phyloP scores from a whole-genome alignment of 2,797 vertebrate genomes.

The Podarcis lilfordi region DNA sequence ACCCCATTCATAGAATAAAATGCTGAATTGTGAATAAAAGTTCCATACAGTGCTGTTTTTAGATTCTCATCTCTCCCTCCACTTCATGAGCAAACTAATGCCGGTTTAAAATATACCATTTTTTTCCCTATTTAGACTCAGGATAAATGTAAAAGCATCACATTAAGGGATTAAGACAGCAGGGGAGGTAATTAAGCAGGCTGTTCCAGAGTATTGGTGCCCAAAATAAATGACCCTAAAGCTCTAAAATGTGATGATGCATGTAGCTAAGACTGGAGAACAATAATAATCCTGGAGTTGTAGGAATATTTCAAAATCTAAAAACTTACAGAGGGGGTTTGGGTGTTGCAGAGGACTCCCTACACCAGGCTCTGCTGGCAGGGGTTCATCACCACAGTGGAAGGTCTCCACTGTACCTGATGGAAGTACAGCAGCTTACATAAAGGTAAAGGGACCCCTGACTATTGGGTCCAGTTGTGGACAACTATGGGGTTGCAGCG shows the following conservation, averaged over 20 bases:
- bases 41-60: not conserved
- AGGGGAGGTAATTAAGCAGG: not conserved
- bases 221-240: not conserved
- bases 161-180: constrained; percentile 5
- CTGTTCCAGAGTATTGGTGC: not conserved
- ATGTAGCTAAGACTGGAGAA: not conserved
- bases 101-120: not conserved
- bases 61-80: too few relatives aligned
- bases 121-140: not conserved
- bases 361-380: too few relatives aligned
- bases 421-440: not conserved
- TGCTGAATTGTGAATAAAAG: not conserved
- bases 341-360: too few relatives aligned
- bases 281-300: not conserved
- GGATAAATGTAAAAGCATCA: not conserved
- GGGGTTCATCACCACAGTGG: too few relatives aligned
- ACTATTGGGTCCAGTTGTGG: too few relatives aligned
- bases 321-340: not conserved
- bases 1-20: not conserved
- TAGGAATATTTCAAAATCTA: not conserved
- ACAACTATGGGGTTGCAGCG: too few relatives aligned
- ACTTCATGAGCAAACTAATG: not conserved
- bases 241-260: not conserved
- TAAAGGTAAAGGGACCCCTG: too few relatives aligned
- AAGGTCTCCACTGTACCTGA: not conserved